Conservation (phyloP, 2,888 invertebrate species). For the Aphidius colemani region DNA sequence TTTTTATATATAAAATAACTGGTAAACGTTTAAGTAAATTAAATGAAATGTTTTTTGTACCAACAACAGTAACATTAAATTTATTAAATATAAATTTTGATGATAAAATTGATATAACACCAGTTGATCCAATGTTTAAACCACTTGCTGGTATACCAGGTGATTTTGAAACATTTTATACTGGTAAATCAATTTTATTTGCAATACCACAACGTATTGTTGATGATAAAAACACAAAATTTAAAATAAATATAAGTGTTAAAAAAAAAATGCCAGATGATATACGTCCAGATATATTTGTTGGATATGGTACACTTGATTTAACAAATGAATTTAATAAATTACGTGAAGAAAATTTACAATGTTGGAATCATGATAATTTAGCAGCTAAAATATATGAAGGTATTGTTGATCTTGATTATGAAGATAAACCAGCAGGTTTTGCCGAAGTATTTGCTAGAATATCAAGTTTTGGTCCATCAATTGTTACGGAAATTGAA, state of each 20-base stretch:
- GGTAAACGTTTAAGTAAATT: conserved; percentile 48
- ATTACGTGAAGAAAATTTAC: conserved; percentile 62
- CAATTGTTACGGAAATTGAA: conserved; percentile 68
- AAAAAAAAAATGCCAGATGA: conserved; percentile 67
- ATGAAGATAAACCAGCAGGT: conserved; percentile 61
- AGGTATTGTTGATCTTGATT: conserved; percentile 64
- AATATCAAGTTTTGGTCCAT: conserved; percentile 70
- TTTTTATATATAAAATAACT: conserved; percentile 64
- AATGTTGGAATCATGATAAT: conserved; percentile 39
- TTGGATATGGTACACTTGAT: conserved; percentile 67
- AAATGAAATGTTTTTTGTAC: conserved; percentile 53
- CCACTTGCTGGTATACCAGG: conserved; percentile 51
- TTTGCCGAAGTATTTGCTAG: conserved; percentile 66
- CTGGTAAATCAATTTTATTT: conserved; percentile 70
- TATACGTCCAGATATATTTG: conserved; percentile 66
- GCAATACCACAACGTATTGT: conserved; percentile 65
- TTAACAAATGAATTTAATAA: conserved; percentile 68
- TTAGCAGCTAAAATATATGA: conserved; percentile 63
- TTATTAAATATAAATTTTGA: conserved; percentile 68
- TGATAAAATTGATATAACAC: conserved; percentile 41
- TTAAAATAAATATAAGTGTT: conserved; percentile 64
- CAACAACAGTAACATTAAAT: conserved; percentile 66
- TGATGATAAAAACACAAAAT: conserved; percentile 60
- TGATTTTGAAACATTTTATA: conserved; percentile 61
- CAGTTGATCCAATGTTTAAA: conserved; percentile 48